Evolutionary conservation across 1,140 invertebrate genomes (phyloP), one percentile per base, ranked within the genome.

Genomic region (Cyphomyrmex costatus): DNA sequence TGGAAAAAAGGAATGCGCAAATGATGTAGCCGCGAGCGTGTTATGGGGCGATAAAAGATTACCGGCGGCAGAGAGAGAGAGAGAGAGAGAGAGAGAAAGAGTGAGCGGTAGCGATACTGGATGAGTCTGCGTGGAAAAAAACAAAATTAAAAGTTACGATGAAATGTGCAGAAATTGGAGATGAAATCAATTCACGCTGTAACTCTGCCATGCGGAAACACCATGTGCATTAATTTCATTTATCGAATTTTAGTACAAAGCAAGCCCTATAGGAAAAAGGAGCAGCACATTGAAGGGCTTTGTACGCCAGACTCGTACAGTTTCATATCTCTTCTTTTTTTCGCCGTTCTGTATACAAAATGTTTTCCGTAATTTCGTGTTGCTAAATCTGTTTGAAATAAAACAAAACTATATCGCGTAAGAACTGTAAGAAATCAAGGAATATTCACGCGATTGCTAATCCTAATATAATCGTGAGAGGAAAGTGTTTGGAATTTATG

Each of bases 21-120:
- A 83, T 83, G 68, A 83, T 83, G 79, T 53, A 83, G 68, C 68
- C 79, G 79, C 56, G 68, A 74, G 79, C 66, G 68, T 83, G 79
- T 83, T 83, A 83, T 74, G 70, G 79, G 79, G 53, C 79, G 79
- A 83, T 83, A 83, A 83, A 83, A 74, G 79, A 83, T 83, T 83
- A 83, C 79, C 24, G 79, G 53, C 36, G 24, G 65, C 51, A 1
- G 71, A 51, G 46, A 73, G 24, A n/a, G n/a, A n/a, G n/a, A n/a
- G n/a, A n/a, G n/a, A n/a, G n/a, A n/a, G n/a, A n/a, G n/a, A n/a
- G n/a, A n/a, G n/a, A n/a, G n/a, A n/a, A n/a, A n/a, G n/a, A n/a
- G n/a, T n/a, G n/a, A 30, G 27, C n/a, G 16, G 24, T n/a, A 19
- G 63, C n/a, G 46, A 19, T 60, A 19, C 51, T 16, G 79, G 68